These are phyloP conservation scores for Cistogaster globosa DNA, from an alignment of 2,888 invertebrate genomes.

Conservation along the genomic window DNA sequence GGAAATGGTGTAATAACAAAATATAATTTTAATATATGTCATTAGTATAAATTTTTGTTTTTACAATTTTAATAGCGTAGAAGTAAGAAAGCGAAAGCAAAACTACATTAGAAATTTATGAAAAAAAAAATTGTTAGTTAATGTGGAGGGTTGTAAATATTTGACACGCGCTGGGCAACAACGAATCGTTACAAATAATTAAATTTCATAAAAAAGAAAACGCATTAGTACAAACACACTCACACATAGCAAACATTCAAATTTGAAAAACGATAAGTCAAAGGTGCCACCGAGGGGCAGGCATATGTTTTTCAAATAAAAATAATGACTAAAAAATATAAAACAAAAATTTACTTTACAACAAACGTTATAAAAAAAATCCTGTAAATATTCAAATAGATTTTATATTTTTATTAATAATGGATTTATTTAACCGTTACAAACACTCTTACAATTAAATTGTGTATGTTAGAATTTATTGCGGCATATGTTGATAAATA, in stretches of 20 bases:
- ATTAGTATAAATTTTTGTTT: constrained; percentile 65
- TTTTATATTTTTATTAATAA: not conserved
- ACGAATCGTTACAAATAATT: constrained; percentile 61
- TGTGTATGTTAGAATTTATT: too few relatives aligned
- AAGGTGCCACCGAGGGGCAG: constrained; percentile 36
- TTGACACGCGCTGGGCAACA: constrained; percentile 63
- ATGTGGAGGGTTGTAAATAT: constrained; percentile 65
- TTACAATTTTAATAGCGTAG: constrained; percentile 42
- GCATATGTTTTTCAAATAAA: constrained; percentile 39
- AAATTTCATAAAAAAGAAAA: constrained; percentile 57
- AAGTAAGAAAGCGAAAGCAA: not conserved
- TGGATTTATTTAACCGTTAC: not conserved
- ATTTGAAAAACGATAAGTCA: constrained; percentile 45
- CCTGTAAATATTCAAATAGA: not conserved
- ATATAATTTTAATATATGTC: constrained; percentile 53
- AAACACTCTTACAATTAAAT: too few relatives aligned
- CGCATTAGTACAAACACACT: constrained; percentile 8
- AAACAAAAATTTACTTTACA: constrained; percentile 7
- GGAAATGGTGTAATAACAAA: constrained; percentile 44
- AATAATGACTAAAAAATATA: constrained; percentile 29
- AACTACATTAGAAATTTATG: constrained; percentile 36
- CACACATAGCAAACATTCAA: constrained; percentile 3
- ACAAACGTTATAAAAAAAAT: not conserved
- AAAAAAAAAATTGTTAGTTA: constrained; percentile 20
- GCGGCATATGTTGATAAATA: too few relatives aligned